phyloP scores from a whole-genome alignment of 1,140 invertebrate genomes.

The Potamilus streckersoni region DNA sequence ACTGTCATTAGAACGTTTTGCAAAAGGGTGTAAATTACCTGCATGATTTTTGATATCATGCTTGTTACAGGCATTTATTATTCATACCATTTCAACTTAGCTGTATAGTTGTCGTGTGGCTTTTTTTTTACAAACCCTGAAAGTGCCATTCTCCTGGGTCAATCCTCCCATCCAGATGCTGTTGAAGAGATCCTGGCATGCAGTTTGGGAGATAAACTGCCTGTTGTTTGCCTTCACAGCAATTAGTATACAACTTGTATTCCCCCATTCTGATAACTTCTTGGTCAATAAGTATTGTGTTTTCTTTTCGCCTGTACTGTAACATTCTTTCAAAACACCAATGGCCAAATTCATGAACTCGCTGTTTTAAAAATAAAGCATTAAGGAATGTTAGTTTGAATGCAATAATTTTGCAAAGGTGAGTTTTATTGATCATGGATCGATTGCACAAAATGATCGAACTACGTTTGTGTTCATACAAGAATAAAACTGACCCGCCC shows the following conservation, averaged over 20 bases:
- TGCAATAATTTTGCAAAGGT: too few species aligned
- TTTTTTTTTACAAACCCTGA: constrained; percentile 31
- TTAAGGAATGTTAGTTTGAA: not conserved
- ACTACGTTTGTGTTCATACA: too few species aligned
- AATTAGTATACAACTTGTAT: constrained; percentile 59
- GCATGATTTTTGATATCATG: too few species aligned
- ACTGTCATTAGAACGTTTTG: too few species aligned
- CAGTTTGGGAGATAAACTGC: constrained; percentile 63
- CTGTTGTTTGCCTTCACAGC: constrained; percentile 65
- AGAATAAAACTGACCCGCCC: too few species aligned
- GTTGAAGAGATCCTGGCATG: constrained; percentile 65
- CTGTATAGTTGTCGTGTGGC: too few species aligned
- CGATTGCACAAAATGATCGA: too few species aligned
- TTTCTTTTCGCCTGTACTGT: constrained; percentile 60
- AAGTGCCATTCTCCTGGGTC: constrained; percentile 45
- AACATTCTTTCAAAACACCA: constrained; percentile 64
- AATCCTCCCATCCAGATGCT: constrained; percentile 65
- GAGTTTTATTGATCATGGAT: too few species aligned
- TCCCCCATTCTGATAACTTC: constrained; percentile 59
- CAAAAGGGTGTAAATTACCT: too few species aligned
- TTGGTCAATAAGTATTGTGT: constrained; percentile 59
- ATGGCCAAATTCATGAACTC: constrained; percentile 61
- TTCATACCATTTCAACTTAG: too few species aligned
- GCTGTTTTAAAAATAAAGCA: constrained; percentile 32
- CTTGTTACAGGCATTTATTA: too few species aligned